Base-by-base conservation (phyloP, 2,113 vertebrate genomes). In the Cyphomyrus plagiostoma region DNA sequence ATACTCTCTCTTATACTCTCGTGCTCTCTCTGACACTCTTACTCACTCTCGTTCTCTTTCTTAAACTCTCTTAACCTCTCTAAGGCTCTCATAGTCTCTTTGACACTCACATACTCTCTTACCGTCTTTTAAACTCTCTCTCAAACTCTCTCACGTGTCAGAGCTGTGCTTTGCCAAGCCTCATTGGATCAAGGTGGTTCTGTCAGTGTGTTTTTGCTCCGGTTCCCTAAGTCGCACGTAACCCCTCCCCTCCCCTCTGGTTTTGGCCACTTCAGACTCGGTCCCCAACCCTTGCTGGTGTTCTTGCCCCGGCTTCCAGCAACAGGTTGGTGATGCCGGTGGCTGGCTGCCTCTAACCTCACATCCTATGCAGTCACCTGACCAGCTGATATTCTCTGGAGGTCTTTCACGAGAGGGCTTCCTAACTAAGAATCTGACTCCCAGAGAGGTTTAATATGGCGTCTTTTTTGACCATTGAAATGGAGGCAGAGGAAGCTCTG, bases 401-500 rank as follows among this genome's bases (percentile, higher is more conserved):
- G 70, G 74, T 17, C 74, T 13, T 70, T 80, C 13, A 13, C 15
- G 15, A 74, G 70, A 30, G 26, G 70, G 70, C 10, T 74, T 30
- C 70, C 74, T 77, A 15, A 8, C 70, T 39, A 77, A 77, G 35
- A 39, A 35, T 39, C 4, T 77, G 11, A 77, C 35, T 80, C 30
- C 49, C n/a, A 42, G 23, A 48, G 35, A 30, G n/a, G 17, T 46
- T 46, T 13, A 53, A 42, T 53, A 46, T 86, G 88, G 49, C 52
- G 80, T 70, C 58, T 10, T 66, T 66, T 26, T 88, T 91, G 88
- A 30, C 56, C 15, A 53, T 48, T 35, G 88, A 52, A 83, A 46
- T 23, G 39, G 26, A 87, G 8, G 89, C 77, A 53, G 62, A 85
- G 19, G 62, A 50, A 74, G 30, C 74, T 83, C 30, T 91, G 62